Percentiles rank a stretch among this genome's conserved stretches.
Conservation (phyloP, 2,113 vertebrate species). For the Hyaena hyaena region DNA sequence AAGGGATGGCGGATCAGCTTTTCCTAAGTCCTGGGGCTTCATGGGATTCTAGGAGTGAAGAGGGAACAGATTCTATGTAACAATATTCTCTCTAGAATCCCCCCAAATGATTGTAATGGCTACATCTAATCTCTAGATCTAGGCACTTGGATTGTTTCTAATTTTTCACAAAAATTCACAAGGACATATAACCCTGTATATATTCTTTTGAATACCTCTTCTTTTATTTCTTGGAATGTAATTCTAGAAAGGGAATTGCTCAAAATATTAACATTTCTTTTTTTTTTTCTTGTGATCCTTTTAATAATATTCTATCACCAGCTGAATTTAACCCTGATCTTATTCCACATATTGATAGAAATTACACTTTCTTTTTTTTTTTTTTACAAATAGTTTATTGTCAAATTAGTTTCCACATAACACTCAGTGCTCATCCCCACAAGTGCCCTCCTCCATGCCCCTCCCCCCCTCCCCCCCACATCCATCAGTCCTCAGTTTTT, state of each 20-base stretch:
- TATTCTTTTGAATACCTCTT: background rate
- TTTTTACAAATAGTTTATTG: no score
- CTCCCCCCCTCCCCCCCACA: no score
- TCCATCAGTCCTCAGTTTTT: no score
- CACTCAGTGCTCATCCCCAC: no score
- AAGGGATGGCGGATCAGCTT: background rate
- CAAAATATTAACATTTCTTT: background rate
- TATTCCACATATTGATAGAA: background rate
- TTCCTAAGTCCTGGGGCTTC: background rate
- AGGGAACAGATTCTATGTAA: background rate
- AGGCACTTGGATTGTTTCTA: background rate
- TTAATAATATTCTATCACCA: constrained; percentile 50
- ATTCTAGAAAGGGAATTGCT: background rate
- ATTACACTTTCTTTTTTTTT: no score
- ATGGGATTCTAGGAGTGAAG: background rate
- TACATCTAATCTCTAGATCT: background rate
- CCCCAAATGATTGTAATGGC: background rate
- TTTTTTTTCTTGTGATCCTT: constrained; percentile 63
- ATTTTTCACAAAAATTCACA: background rate
- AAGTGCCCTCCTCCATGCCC: no score
- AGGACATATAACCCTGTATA: background rate
- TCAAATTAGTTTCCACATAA: no score
- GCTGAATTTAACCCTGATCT: constrained; percentile 22
- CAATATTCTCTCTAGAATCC: background rate
- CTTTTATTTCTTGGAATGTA: background rate